A percentile compares a stretch with the other conserved stretches of the same genome.
phyloP scores from a whole-genome alignment of 2,888 invertebrate genomes.

The Aphrophora alni region DNA sequence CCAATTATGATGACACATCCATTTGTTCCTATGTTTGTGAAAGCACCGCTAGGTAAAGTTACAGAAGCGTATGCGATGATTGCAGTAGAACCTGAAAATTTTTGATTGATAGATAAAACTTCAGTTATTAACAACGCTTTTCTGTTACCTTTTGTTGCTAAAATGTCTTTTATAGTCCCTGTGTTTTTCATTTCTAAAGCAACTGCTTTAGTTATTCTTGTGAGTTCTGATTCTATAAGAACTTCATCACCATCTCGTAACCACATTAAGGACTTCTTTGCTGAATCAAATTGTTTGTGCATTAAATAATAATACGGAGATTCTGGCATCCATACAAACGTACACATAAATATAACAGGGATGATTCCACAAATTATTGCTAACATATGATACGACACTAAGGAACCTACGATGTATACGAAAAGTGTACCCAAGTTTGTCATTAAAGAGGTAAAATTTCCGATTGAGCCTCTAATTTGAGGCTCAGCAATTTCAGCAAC shows the following conservation, averaged over 20 bases:
- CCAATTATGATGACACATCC: slow-evolving; percentile 66
- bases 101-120: slow-evolving; percentile 65
- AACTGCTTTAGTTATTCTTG: slow-evolving; percentile 54
- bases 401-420: slow-evolving; percentile 41
- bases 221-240: slow-evolving; percentile 46
- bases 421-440: not conserved
- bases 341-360: slow-evolving; percentile 60
- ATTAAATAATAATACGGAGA: slow-evolving; percentile 67
- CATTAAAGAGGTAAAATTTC: not conserved
- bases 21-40: slow-evolving; percentile 60
- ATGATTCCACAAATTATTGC: slow-evolving; percentile 59
- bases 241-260: slow-evolving; percentile 41
- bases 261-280: slow-evolving; percentile 54
- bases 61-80: slow-evolving; percentile 66
- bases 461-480: not conserved
- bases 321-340: slow-evolving; percentile 66
- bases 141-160: slow-evolving; percentile 64
- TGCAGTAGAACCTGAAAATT: slow-evolving; percentile 69
- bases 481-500: not conserved
- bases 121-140: slow-evolving; percentile 67
- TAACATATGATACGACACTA: slow-evolving; percentile 56
- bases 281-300: slow-evolving; percentile 60
- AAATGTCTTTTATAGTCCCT: slow-evolving; percentile 62
- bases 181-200: slow-evolving; percentile 58
- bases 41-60: slow-evolving; percentile 64